Evolutionary conservation across 92 coral and sea anemone species (phyloP).

Genomic region (Chrysogorgia sp.): DNA sequence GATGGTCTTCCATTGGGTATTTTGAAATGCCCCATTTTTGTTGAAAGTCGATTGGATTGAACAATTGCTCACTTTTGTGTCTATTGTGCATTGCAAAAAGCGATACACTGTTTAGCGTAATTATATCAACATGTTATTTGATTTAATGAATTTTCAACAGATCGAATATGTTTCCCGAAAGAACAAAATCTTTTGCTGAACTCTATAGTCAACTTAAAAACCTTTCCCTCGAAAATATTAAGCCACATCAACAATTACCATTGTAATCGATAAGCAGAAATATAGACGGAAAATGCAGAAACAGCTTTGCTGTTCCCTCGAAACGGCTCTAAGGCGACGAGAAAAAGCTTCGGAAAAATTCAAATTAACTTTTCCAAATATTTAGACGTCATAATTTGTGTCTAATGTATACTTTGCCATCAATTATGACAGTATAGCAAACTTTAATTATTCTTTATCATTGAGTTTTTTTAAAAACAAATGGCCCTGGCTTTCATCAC

Average conservation of each 20-base stretch:
- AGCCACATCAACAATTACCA: not conserved
- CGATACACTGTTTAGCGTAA: constrained; percentile 18
- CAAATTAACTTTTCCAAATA: constrained; percentile 45
- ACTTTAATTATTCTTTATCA: constrained; percentile 50
- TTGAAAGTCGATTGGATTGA: not conserved
- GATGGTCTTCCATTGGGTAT: not conserved
- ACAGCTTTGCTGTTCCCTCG: not conserved
- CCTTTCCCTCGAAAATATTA: not conserved
- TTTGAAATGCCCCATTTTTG: not conserved
- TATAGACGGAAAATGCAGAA: not conserved
- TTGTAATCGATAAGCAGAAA: not conserved
- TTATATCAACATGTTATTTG: constrained; percentile 30
- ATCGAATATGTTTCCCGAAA: not conserved
- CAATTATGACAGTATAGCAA: constrained; percentile 46
- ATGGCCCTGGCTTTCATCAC: constrained; percentile 29
- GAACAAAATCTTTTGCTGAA: not conserved
- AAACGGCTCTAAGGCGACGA: constrained; percentile 29
- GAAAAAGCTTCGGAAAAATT: constrained; percentile 22
- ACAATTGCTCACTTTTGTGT: constrained; percentile 6
- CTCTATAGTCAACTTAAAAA: not conserved
- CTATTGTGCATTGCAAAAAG: constrained; percentile 5
- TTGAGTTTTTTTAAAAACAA: constrained; percentile 36
- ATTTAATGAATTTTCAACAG: constrained; percentile 26
- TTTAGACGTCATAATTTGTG: constrained; percentile 28
- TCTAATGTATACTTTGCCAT: constrained; percentile 30